Evolutionary conservation across 2,113 vertebrate genomes (phyloP), one percentile per base, ranked within the genome.

Genomic region (Chloroceryle aenea): DNA sequence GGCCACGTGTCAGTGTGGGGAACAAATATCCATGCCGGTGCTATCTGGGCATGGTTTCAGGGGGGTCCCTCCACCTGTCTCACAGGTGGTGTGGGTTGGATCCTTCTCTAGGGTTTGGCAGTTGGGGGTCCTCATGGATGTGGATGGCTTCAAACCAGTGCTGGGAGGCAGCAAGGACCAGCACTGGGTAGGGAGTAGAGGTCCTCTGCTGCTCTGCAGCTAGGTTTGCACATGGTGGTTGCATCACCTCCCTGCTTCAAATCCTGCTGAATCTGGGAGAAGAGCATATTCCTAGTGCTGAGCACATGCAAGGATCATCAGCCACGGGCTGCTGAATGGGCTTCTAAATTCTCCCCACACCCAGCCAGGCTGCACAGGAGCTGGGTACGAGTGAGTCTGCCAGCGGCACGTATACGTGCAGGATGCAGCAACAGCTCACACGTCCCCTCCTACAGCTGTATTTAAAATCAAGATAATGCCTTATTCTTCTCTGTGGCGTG

Each of bases 401-500:
- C 69, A 5, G 68, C 0, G 0, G 72, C 27, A 16, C 1, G 0
- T 52, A 36, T 32, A 83, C 3, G 9, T 29, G 80, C 0, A 0
- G 55, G 68, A 34, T 6, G 76, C 89, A 50, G 91, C 0, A 10
- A 72, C 0, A 2, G 75, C 19, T 0, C 80, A 6, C 50, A 4
- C 15, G 1, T 20, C 50, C 52, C 47, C 80, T 45, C 36, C 78
- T 25, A 42, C 82, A 91, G 71, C 85, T 85, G 88, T 0, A 7
- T 19, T 34, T 4, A 20, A 18, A 30, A 25, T 20, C 27, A 2
- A 14, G 36, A 93, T 77, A 95, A 83, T 5, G 75, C 67, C 58
- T 25, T 4, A 48, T 86, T 93, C 69, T 87, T 50, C 69, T 56
- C 78, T 18, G 36, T 4, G 11, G 38, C 8, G 4, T 1, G 0